phyloP scores from a whole-genome alignment of 2,888 invertebrate genomes.

The Kryphioiulus occultus region DNA sequence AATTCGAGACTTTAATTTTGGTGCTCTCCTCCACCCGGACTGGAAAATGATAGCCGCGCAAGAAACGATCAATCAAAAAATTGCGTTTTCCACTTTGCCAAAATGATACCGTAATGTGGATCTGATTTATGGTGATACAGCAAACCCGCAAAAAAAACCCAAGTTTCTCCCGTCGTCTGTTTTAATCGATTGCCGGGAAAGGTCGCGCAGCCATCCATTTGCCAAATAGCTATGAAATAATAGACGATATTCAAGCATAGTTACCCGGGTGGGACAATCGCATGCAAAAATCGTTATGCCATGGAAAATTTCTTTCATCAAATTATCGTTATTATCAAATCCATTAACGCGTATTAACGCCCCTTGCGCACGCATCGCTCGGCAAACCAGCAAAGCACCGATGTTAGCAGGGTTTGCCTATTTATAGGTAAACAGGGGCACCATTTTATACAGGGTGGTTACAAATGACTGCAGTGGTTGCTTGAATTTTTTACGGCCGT shows the following conservation, averaged over 20 bases:
- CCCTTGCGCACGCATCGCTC: not conserved
- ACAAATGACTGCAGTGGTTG: too few relatives aligned
- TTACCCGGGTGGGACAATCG: not conserved
- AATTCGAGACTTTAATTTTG: not conserved
- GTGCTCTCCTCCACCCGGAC: not conserved
- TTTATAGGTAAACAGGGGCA: not conserved
- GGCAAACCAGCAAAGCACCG: not conserved
- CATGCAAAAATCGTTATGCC: not conserved
- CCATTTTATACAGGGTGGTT: too few relatives aligned
- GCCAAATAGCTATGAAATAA: not conserved
- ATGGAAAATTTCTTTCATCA: not conserved
- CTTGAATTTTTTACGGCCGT: too few relatives aligned
- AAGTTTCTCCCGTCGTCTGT: not conserved
- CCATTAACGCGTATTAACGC: not conserved
- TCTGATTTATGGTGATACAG: not conserved
- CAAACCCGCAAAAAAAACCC: not conserved
- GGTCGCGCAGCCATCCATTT: constrained; percentile 8
- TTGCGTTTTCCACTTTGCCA: not conserved
- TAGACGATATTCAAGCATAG: not conserved
- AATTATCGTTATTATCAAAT: not conserved
- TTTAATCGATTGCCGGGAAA: constrained; percentile 1
- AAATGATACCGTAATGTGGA: constrained; percentile 12
- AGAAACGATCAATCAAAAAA: not conserved
- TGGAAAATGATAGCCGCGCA: not conserved
- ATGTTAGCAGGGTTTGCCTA: not conserved